These are phyloP conservation scores for Turdus rufiventris DNA, from an alignment of 2,113 vertebrate genomes.

Conservation along the genomic window DNA sequence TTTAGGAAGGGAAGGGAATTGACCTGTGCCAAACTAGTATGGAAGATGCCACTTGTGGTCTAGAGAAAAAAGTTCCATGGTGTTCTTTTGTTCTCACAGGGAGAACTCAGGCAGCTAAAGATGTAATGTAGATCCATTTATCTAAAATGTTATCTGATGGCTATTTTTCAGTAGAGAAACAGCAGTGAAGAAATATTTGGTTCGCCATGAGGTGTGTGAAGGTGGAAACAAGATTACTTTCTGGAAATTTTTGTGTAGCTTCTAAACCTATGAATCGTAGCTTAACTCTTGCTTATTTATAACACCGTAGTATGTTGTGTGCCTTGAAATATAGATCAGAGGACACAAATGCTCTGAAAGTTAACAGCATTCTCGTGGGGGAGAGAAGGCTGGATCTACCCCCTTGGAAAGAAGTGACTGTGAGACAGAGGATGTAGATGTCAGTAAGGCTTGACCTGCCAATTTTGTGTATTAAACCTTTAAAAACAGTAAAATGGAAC, in stretches of 20 bases:
- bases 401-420: not conserved
- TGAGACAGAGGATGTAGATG: not conserved
- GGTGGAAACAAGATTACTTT: not conserved
- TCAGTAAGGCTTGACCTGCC: not conserved
- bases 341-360: not conserved
- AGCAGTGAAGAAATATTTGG: not conserved
- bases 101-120: not conserved
- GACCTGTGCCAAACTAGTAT: not conserved
- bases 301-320: accelerated
- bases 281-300: not conserved
- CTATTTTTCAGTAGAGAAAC: not conserved
- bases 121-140: not conserved
- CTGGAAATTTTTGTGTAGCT: not conserved
- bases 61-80: not conserved
- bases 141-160: not conserved
- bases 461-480: not conserved
- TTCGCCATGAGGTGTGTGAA: not conserved
- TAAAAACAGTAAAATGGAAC: not conserved
- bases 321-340: not conserved
- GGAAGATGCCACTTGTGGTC: not conserved
- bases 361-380: not conserved
- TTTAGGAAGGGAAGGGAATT: not conserved
- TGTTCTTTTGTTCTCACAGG: not conserved
- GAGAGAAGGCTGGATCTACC: not conserved
- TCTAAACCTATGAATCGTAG: not conserved